Conservation (phyloP, 2,797 vertebrate genomes). For the Trematomus bernacchii region DNA sequence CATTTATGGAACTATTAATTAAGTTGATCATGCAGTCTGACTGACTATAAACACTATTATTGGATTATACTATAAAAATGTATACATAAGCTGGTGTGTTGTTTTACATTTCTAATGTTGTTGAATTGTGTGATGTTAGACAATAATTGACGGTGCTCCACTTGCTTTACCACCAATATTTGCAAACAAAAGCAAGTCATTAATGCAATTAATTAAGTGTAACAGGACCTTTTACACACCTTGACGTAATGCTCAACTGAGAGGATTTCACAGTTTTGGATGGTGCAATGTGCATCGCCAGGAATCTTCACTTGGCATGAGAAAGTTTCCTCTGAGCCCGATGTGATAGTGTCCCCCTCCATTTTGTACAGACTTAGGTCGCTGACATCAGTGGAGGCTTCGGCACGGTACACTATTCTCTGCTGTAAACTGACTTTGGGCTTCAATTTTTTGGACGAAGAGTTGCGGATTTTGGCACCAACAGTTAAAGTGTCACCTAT, state of each 20-base stretch:
- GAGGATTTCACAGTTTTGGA: slow-evolving; percentile 90
- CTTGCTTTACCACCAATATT: neutral
- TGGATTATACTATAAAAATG: neutral
- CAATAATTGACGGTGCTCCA: neutral
- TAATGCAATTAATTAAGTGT: neutral
- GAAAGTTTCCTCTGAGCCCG: slow-evolving; percentile 84
- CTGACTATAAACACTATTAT: neutral
- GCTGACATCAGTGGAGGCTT: slow-evolving; percentile 74
- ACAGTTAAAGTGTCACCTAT: slow-evolving; percentile 92
- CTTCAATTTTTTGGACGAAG: slow-evolving; percentile 87
- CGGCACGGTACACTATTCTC: slow-evolving; percentile 83
- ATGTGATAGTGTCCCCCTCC: slow-evolving; percentile 81
- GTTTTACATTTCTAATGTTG: neutral
- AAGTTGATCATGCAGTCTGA: neutral
- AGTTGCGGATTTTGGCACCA: slow-evolving; percentile 89
- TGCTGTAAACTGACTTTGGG: slow-evolving; percentile 89
- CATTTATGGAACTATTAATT: neutral
- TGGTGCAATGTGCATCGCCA: slow-evolving; percentile 65
- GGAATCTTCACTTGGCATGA: slow-evolving; percentile 88
- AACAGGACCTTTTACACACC: slow-evolving; percentile 68
- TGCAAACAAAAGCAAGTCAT: neutral
- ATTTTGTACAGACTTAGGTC: slow-evolving; percentile 83
- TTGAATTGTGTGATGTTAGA: neutral
- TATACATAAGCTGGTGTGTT: neutral
- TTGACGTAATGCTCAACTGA: slow-evolving; percentile 89